Evolutionary conservation across 2,888 invertebrate species (phyloP), one percentile per base, ranked within the genome.

Genomic region (Xestoiulus laeticollis): DNA sequence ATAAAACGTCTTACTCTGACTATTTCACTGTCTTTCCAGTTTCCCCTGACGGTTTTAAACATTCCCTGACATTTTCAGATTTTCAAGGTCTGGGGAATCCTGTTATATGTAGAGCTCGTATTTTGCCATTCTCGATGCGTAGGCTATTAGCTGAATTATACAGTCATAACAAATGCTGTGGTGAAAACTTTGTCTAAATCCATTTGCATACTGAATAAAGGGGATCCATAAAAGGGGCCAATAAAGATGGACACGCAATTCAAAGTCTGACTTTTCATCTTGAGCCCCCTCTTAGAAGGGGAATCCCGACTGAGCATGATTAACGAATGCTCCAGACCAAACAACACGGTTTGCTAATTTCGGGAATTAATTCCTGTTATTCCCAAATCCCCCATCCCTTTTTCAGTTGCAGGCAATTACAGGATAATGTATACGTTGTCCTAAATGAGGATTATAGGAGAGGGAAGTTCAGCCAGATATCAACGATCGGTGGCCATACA

Each of bases 321-420:
- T 22, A 68, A 68, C 68, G 68, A 26, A 68, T 68, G 68, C 68
- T 22, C n/a, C 68, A 68, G 68, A 26, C 68, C 68, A 68, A 68
- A 68, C 68, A 68, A 26, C 68, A 68, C 22, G 68, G 68, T 26
- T 68, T 26, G 68, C 68, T 68, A 68, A 68, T 68, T 68, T 53
- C 68, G 8, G 68, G 68, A 68, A 68, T 68, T 68, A 68, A 68
- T 68, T 68, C 68, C 26, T 10, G 68, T 68, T 68, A 22, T 26
- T 26, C 68, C 68, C 68, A 68, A 68, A 68, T 68, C 68, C 68
- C 68, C 26, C 68, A 12, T 68, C 26, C n/a, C 68, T 6, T 26
- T 26, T 68, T 26, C 26, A 22, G 26, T 68, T 22, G 26, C 10
- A 26, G 68, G 22, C 68, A 68, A 68, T 68, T 26, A 68, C n/a